Evolutionary conservation across 2,797 vertebrate species (phyloP), one percentile per base, ranked within the genome.

Genomic region (Centropyge bicolor): DNA sequence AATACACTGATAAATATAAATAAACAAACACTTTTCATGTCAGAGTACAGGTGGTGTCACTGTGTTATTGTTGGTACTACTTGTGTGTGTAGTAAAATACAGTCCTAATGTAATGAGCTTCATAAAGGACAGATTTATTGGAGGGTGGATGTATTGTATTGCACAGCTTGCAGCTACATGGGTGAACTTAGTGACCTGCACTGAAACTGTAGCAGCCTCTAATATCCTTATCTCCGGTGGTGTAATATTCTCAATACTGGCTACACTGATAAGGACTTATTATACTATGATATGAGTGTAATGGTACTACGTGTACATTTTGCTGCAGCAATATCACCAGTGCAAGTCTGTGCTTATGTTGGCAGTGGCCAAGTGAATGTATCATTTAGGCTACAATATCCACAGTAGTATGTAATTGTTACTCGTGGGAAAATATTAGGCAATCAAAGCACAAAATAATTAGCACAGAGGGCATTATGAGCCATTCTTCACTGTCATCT

Each of bases 401-500:
- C 17, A 20, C 6, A 49, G 6, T 40, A 31, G 13, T 6, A 51
- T 24, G 8, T 1, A 12, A 63, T 48, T 63, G 46, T 54, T 79
- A 78, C 52, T 79, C 22, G 14, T 87, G 84, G 85, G 84, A 87
- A 88, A 88, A 69, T 65, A 80, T 52, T n/a, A 45, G 22, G 54
- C 46, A 73, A 59, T 76, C 49, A 70, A 69, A 74, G 64, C 71
- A 46, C 46, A 51, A 78, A 78, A 67, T 87, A 82, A 82, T 57
- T 36, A 78, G 59, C 59, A 71, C n/a, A 79, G 52, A 74, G 81
- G 66, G 27, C 82, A 84, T 79, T 31, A 54, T 70, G 49, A 70
- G 78, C 65, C 72, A 88, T 92, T 78, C 62, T 70, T 91, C 84
- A 87, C 80, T 85, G 81, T 89, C 84, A 62, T 63, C 54, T 11